Evolutionary conservation across 1,140 invertebrate species (phyloP), one percentile per base, ranked within the genome.

Genomic region (Hylyphantes graminicola): DNA sequence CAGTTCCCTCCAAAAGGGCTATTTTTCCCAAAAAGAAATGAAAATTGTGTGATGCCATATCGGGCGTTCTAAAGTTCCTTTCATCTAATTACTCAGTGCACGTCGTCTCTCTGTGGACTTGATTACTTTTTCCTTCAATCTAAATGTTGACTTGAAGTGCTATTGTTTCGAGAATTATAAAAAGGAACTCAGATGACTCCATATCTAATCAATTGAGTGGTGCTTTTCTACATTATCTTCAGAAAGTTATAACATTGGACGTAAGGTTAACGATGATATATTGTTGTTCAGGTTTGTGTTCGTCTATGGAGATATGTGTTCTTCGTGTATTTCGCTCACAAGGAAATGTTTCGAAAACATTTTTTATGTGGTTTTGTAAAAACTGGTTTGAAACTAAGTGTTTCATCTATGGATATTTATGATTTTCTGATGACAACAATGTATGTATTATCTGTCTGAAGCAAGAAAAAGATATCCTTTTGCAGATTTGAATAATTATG

Each of bases 121-220:
- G 55, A 61, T 50, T n/a, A 63, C 35, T 76, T 50, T 75, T 63
- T 76, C 35, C 57, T 73, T 53, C 51, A 51, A 63, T 63, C 74
- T 76, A 76, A 50, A 76, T 63, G 73, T 50, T 55, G 64, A 73
- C 51, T 21, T 59, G 15, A 83, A 83, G 80, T 83, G 80, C 70
- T 83, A 61, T 83, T 83, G 80, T 83, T 83, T 83, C n/a, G 17
- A 74, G 50, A 83, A 75, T 51, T 50, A 79, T 51, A 81, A 59
- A 48, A 19, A 67, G 35, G 35, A 35, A 35, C 35, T 35, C 35
- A 35, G 35, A 35, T 35, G 35, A 75, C 61, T 74, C 80, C 57
- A 53, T 75, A 73, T 51, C 12, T 81, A 83, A 83, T 83, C 80
- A 83, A 83, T 83, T 83, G 74, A 83, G 80, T 83, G 80, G 80